Evolutionary conservation across 2,888 invertebrate species (phyloP), one percentile per base, ranked within the genome.

Genomic region (Chrysolina americana): DNA sequence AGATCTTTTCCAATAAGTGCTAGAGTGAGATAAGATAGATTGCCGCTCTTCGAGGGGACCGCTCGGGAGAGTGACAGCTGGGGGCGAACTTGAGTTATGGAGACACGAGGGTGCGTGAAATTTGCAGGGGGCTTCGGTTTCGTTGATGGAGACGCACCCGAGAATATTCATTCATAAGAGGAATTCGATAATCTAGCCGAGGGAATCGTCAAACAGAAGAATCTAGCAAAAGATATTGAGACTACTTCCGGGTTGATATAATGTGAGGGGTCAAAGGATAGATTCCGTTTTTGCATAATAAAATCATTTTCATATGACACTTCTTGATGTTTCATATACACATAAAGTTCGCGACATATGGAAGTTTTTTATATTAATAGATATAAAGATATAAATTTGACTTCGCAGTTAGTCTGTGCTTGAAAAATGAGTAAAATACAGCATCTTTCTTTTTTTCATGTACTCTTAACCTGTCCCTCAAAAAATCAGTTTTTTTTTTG

Each of bases 1-100:
- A 79, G 81, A 77, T 81, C 75, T 77, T 78, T 76, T 80, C 73
- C 71, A 65, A 71, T 68, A 76, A 70, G 72, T 66, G 74, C 72
- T 66, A 66, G 50, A 50, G 36, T 15, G 66, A 66, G 66, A 66
- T 66, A 50, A 66, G 66, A 66, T 50, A 50, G 66, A 47, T n/a
- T 10, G 59, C 11, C 17, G 28, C 23, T 5, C 59, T 59, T 59
- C 65, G 65, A 65, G 41, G 44, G 44, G 47, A 10, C 65, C 15
- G 1, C 21, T 15, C 11, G 36, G 21, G 28, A 15, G 48, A 50
- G 28, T 50, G 66, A 66, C 50, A 66, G 66, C 66, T 36, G 66
- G 66, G 48, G 66, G 50, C 41, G 23, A n/a, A 17, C 48, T 13
- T 66, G 66, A 66, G n/a, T 66, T 66, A 66, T 66, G 66, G 66